Evolutionary conservation across 2,888 invertebrate species (phyloP), one percentile per base, ranked within the genome.

Genomic region (Oxystoma pomonae): DNA sequence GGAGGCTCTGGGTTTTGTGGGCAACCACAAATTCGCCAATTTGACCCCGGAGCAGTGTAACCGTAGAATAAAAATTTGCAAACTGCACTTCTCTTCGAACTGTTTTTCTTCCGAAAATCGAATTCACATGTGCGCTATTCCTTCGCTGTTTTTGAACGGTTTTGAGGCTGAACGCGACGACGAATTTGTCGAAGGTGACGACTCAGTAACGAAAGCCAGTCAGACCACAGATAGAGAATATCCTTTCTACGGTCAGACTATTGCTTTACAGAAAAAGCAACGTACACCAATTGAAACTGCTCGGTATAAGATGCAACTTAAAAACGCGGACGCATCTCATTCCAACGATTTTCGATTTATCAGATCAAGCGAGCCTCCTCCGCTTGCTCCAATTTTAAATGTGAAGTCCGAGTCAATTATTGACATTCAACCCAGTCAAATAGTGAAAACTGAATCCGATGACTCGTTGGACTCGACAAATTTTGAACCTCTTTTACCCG

Each of bases 31-130:
- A 58, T 58, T 57, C 55, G 60, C 65, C 12, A 57, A 62, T 58
- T 12, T 65, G 20, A 60, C 60, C n/a, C 58, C 65, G 20, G 63
- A 63, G 5, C 60, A 65, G 56, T 65, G 63, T 55, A 19, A 65
- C 60, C 52, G 18, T 12, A 16, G 63, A 55, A 53, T 65, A 53
- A 65, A 49, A 60, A 53, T 65, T 63, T 65, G 65, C 55, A 58
- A 55, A 20, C 22, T 63, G 50, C 65, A 65, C 57, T 65, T 65
- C 35, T 3, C 3, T 7, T 35, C 35, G 12, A 35, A 35, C 35
- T 35, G 35, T 35, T 35, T 35, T 35, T 35, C 35, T 35, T 35
- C 35, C 35, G 5, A 3, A 35, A 35, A 12, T 35, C 35, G 35
- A 35, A 35, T 35, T 7, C 35, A 35, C 12, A 35, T 12, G 3